These are phyloP conservation scores for human (Homo sapiens) DNA, from an alignment of 2,113 vertebrate genomes.

Conservation along the genomic window GRCh38 chr2:21164501-21165000, in stretches of 20 bases:
- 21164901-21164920: neutral
- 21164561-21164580: too few species aligned
- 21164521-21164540: too few species aligned
- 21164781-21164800: neutral
- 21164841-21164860: neutral
- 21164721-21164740: neutral
- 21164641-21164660: too few species aligned
- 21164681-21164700: neutral
- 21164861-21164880: neutral
- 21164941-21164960: neutral
- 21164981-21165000: neutral
- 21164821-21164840: neutral
- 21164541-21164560: too few species aligned
- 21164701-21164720: neutral
- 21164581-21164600: too few species aligned
- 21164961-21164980: conserved; percentile 32
- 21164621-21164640: too few species aligned
- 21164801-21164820: too few species aligned
- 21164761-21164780: neutral
- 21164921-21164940: neutral
- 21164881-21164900: neutral
- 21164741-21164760: neutral
- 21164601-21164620: too few species aligned
- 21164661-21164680: too few species aligned
- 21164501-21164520: too few species aligned